Conservation (phyloP, 2,113 vertebrate genomes). For the Labeo catla region DNA sequence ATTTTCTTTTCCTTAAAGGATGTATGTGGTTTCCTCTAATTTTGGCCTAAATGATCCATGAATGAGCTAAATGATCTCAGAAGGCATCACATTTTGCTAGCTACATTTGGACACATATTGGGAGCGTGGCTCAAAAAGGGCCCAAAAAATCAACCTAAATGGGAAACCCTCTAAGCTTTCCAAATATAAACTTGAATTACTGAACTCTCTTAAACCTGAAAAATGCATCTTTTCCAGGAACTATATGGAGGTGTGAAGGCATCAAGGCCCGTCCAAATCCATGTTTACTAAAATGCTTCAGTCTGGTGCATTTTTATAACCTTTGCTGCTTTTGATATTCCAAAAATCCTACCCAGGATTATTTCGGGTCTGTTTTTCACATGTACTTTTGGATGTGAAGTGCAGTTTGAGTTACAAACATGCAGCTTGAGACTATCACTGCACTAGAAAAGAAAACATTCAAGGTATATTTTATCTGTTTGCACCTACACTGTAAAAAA, state of each 20-base stretch:
- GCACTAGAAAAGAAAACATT: neutral
- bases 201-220: neutral
- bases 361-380: neutral
- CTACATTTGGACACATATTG: neutral
- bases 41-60: neutral
- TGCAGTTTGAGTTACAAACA: neutral
- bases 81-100: neutral
- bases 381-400: neutral
- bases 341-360: neutral
- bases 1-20: neutral
- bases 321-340: neutral
- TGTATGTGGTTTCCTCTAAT: neutral
- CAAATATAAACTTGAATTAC: neutral
- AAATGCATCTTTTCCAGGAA: neutral
- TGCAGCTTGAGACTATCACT: neutral
- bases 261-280: neutral
- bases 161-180: neutral
- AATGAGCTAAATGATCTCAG: slow-evolving; percentile 1
- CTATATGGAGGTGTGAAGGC: neutral
- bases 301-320: neutral
- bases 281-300: neutral
- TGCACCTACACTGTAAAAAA: too few relatives aligned
- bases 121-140: neutral
- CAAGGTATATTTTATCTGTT: neutral
- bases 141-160: neutral